Evolutionary conservation across 2,888 invertebrate species (phyloP), one percentile per base, ranked within the genome.

Genomic region (Pseudococcus jackbeardsleyi): DNA sequence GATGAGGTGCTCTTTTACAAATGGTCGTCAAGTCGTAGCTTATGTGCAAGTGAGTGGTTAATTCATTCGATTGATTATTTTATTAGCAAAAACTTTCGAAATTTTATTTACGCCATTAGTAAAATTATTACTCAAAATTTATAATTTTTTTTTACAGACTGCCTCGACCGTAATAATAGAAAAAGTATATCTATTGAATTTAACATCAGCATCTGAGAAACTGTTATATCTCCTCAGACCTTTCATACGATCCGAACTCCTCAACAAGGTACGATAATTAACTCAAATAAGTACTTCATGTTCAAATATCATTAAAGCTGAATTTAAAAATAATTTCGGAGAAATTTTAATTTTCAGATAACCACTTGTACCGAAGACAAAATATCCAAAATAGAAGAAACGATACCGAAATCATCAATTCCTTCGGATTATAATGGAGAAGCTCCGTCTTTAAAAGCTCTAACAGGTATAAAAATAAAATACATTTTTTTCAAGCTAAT

Each of bases 161-260:
- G 90, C 89, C 6, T 90, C 90, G 3, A 89, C 89, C 7, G 90
- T 90, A 68, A 89, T 90, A 19, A 90, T 90, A n/a, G 89, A 89
- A 87, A 90, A 89, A n/a, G 89, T 90, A 33, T 90, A 90, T 48
- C 87, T 90, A 54, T 88, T 90, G 39, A 90, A 90, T 84, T 89
- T 90, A 9, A 90, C 90, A 17, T 84, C 90, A 4, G 90, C 90
- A 50, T 89, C 90, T 48, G 90, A 90, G 89, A 90, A 89, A 85
- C 42, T 90, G 17, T 89, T 90, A 9, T 88, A 89, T n/a, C 82
- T 90, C 39, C 89, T 90, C 19, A 90, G 90, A 88, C 90, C 90
- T 0, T 90, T 90, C 82, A 89, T 90, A 85, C 89, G 72, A n/a
- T 54, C 89, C 22, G 84, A 89, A 7, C 82, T 89, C 17, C 82